Conservation (phyloP, 2,113 vertebrate species). For the Nicator chloris region DNA sequence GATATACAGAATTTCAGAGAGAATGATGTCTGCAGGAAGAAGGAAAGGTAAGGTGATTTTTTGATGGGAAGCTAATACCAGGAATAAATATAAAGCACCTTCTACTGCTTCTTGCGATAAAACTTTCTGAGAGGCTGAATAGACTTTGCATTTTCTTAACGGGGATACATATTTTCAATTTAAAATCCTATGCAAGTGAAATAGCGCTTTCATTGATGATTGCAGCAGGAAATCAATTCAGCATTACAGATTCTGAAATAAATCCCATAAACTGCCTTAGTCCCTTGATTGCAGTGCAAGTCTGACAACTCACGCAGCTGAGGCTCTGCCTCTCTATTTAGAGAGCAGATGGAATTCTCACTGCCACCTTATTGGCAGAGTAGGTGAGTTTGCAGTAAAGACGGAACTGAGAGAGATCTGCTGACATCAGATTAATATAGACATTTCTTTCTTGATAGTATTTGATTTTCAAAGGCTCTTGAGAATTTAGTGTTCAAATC, state of each 20-base stretch:
- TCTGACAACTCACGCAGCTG: neutral
- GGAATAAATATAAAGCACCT: neutral
- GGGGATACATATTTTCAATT: conserved; percentile 26
- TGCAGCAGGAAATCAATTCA: neutral
- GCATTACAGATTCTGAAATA: neutral
- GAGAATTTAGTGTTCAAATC: neutral
- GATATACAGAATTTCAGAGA: neutral
- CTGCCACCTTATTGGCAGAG: neutral
- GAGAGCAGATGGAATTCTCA: neutral
- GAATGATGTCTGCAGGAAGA: neutral
- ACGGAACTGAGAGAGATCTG: neutral
- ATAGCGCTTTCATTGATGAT: neutral
- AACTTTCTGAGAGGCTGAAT: neutral
- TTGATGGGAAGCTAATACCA: neutral
- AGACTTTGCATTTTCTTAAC: neutral
- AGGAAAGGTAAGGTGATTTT: neutral
- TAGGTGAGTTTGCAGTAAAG: neutral
- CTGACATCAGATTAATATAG: neutral
- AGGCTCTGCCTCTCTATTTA: neutral
- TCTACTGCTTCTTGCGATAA: neutral
- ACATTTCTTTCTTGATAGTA: neutral
- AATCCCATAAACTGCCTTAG: neutral
- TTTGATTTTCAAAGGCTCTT: conserved; percentile 13
- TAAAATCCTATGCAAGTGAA: conserved; percentile 4
- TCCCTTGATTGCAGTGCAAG: neutral